Evolutionary conservation across 2,797 vertebrate genomes (phyloP), one percentile per base, ranked within the genome.

Genomic region (Pygocentrus nattereri): DNA sequence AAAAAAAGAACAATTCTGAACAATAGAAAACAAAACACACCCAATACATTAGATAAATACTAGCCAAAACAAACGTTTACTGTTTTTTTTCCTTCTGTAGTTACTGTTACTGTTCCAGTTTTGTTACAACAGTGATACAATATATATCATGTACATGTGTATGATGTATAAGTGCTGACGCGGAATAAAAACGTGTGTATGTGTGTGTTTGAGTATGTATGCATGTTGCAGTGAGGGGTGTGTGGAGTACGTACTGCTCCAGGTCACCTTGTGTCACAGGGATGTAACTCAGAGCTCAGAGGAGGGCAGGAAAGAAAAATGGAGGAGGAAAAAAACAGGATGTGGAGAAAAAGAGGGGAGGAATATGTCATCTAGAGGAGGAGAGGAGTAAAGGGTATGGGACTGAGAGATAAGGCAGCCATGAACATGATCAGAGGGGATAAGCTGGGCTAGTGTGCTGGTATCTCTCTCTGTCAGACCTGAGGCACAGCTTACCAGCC

Each of bases 391-490:
- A 70, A 71, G 68, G 62, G 82, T 74, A 56, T 85, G 82, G 79
- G 59, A 73, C 64, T 4, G 62, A 65, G 61, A 87, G 86, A 84
- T 87, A 85, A 85, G 79, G 74, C 52, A 56, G 77, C 89, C 88
- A 88, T 88, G 87, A 91, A 87, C 89, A 88, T 73, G 88, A 92
- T 93, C 87, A 87, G 83, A 89, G 75, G 81, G 87, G 89, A 92
- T 92, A 89, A 91, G 87, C 87, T 78, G 34, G 12, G 82, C 61
- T 77, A 3, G 78, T 88, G 87, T 77, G 67, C 76, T 74, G 21
- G 58, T 88, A 88, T 90, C 89, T 90, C 73, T 73, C 78, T 83
- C 84, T 78, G 86, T 88, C 88, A 88, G 88, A 84, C 83, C 78
- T 65, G 78, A 78, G 77, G 30, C 68, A 68, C 50, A 59, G 79